phyloP scores from a whole-genome alignment of 2,888 invertebrate species.

The Amiota minor region DNA sequence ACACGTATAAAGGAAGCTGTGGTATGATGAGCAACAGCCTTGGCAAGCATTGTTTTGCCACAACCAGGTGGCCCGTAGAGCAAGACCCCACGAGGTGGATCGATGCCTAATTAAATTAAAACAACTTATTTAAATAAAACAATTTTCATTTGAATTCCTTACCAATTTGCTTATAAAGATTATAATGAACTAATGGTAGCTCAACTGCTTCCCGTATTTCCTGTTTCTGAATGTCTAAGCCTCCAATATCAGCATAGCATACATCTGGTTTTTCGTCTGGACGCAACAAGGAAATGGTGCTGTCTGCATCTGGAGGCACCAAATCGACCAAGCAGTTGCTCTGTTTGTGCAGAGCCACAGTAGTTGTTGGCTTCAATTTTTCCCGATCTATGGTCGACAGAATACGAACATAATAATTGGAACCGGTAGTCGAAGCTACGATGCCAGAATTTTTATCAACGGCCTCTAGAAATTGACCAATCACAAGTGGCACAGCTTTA shows the following conservation, averaged over 20 bases:
- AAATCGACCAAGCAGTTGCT: constrained; percentile 99
- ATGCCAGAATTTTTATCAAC: constrained; percentile 48
- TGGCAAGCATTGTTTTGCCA: constrained; percentile 99
- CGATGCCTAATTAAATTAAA: constrained; percentile 77
- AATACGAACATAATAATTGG: constrained; percentile 98
- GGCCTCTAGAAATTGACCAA: constrained; percentile 91
- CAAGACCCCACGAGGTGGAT: constrained; percentile 97
- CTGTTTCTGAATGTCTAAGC: constrained; percentile 99
- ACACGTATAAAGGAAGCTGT: constrained; percentile 99
- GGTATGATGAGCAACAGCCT: constrained; percentile 98
- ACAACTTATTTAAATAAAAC: not conserved
- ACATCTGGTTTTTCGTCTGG: constrained; percentile 98
- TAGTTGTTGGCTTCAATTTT: constrained; percentile 97
- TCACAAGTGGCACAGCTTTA: constrained; percentile 98
- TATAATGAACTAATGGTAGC: constrained; percentile 97
- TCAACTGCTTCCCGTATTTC: constrained; percentile 99
- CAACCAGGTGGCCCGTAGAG: constrained; percentile 99
- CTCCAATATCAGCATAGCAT: constrained; percentile 96
- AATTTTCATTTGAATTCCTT: not conserved
- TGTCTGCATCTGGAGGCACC: constrained; percentile 98
- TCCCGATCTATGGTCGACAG: constrained; percentile 98
- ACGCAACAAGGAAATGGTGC: constrained; percentile 97
- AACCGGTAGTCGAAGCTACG: constrained; percentile 88
- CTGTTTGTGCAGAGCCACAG: constrained; percentile 98
- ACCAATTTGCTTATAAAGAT: constrained; percentile 98